phyloP scores from a whole-genome alignment of 2,113 vertebrate genomes.

The Cyanoliseus patagonus region DNA sequence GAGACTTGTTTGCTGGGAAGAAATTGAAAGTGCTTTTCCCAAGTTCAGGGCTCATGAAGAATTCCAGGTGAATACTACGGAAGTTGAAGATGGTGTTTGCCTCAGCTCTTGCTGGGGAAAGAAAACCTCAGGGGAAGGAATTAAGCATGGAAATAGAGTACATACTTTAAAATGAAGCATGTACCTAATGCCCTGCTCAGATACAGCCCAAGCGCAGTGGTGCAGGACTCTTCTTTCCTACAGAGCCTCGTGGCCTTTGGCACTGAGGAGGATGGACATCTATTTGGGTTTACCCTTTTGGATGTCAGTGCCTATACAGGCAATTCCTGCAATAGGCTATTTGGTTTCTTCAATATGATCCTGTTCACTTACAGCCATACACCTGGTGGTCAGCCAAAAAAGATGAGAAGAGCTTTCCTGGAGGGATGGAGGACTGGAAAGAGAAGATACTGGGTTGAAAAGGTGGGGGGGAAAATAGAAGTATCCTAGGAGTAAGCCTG shows the following conservation, averaged over 20 bases:
- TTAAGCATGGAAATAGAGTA: not conserved
- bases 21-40: not conserved
- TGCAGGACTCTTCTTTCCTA: not conserved
- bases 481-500: not conserved
- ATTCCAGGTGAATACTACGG: not conserved
- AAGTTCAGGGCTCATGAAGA: not conserved
- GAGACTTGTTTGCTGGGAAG: not conserved
- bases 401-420: not conserved
- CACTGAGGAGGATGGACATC: not conserved
- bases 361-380: not conserved
- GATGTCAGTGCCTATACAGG: not conserved
- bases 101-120: rapidly evolving
- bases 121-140: not conserved
- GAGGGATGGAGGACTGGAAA: not conserved
- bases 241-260: not conserved
- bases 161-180: not conserved
- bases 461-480: not conserved
- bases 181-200: not conserved
- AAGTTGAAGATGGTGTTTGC: not conserved
- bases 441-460: not conserved
- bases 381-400: not conserved
- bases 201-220: not conserved
- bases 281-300: not conserved
- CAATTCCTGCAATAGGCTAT: not conserved
- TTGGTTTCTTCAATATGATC: not conserved